Percentiles rank a stretch among this genome's conserved stretches.
Evolutionary conservation across 2,797 vertebrate genomes (phyloP).

Genomic region (Hybognathus amarus): DNA sequence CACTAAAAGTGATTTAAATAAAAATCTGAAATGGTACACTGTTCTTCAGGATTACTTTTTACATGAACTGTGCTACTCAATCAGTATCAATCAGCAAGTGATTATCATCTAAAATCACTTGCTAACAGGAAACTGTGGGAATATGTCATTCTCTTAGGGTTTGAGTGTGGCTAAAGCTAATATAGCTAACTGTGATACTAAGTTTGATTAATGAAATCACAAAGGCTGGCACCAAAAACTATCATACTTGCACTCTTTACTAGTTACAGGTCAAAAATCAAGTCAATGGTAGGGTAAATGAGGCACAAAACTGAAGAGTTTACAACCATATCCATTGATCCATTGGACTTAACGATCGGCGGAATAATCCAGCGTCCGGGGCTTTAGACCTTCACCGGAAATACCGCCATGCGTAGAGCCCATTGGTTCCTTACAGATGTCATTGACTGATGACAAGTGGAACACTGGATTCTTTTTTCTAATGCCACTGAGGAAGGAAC

Average conservation of each 20-base stretch:
- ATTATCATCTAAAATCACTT: too few relatives aligned
- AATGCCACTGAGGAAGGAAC: too few relatives aligned
- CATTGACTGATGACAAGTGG: too few relatives aligned
- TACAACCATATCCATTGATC: slow-evolving; percentile 20
- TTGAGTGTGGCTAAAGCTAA: background rate
- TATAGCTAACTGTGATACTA: too few relatives aligned
- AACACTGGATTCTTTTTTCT: too few relatives aligned
- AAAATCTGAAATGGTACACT: background rate
- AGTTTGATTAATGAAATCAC: background rate
- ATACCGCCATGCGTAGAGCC: too few relatives aligned
- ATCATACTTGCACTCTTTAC: background rate
- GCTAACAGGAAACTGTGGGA: background rate
- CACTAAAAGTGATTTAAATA: background rate
- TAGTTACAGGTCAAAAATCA: slow-evolving; percentile 1
- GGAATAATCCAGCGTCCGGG: too few relatives aligned
- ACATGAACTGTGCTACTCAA: background rate
- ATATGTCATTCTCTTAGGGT: background rate
- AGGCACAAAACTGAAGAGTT: slow-evolving; percentile 6
- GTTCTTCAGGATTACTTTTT: background rate
- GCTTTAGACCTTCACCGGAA: too few relatives aligned
- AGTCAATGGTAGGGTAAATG: background rate
- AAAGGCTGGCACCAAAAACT: background rate
- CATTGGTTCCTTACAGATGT: too few relatives aligned
- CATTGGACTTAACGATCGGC: too few relatives aligned
- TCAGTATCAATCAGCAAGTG: too few relatives aligned